Evolutionary conservation across 1,140 invertebrate genomes (phyloP).

Genomic region (Trachymyrmex septentrionalis): DNA sequence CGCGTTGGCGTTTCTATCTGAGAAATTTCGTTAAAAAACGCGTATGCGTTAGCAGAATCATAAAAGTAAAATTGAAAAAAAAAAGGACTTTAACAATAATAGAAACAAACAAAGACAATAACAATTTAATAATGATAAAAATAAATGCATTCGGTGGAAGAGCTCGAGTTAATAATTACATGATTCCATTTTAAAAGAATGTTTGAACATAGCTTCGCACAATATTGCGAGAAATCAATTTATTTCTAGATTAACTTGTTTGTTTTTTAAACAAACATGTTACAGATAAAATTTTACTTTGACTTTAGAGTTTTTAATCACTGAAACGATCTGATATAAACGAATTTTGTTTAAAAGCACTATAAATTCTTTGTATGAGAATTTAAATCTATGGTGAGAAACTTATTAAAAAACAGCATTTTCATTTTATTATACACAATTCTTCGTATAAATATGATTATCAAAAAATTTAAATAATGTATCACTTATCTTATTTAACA

Average conservation of each 20-base stretch:
- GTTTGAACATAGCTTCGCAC: not conserved
- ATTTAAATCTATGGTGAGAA: not conserved
- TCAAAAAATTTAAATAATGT: not conserved
- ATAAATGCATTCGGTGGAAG: not conserved
- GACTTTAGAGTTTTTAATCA: not conserved
- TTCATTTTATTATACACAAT: not conserved
- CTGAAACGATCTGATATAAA: not conserved
- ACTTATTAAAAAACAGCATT: not conserved
- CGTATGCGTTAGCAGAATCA: slow-evolving; percentile 16
- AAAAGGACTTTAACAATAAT: not conserved
- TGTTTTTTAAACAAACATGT: not conserved
- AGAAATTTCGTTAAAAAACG: slow-evolving; percentile 54
- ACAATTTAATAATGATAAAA: slow-evolving; percentile 6
- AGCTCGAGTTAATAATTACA: not conserved
- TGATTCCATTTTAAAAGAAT: not conserved
- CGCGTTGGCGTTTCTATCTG: slow-evolving; percentile 33
- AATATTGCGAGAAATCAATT: not conserved
- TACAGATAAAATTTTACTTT: not conserved
- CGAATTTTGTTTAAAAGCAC: not conserved
- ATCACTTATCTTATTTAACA: slow-evolving; percentile 8
- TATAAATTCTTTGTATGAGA: not conserved
- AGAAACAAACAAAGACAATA: not conserved
- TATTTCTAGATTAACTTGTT: not conserved
- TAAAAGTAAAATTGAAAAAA: not conserved
- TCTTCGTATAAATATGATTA: not conserved